A percentile compares a stretch with the other conserved stretches of the same genome.
phyloP scores from a whole-genome alignment of 2,113 vertebrate genomes.

The Cichladusa arquata region DNA sequence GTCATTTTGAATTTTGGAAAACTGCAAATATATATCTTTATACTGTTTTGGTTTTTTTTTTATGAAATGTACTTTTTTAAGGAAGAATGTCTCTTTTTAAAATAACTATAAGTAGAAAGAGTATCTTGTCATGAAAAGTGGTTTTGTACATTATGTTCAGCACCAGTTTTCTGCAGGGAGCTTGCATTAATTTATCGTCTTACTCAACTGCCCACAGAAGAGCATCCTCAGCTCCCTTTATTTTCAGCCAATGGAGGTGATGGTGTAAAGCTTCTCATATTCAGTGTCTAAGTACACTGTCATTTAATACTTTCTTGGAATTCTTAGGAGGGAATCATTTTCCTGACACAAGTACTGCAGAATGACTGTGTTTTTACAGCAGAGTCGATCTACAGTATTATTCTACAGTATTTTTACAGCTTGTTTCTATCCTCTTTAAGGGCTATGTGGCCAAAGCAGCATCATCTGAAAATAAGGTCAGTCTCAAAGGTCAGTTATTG shows the following conservation, averaged over 20 bases:
- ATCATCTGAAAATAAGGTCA: neutral
- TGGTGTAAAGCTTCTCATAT: neutral
- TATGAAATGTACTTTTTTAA: neutral
- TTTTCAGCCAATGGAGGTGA: neutral
- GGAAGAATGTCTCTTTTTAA: fast-evolving
- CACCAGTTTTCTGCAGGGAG: neutral
- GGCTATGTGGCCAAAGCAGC: neutral
- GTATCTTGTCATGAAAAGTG: neutral
- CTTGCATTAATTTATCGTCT: neutral
- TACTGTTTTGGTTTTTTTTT: neutral
- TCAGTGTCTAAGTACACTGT: neutral
- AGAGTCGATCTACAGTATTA: neutral
- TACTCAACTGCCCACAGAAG: neutral
- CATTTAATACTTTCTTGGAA: neutral
- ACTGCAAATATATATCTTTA: neutral
- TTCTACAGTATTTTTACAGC: neutral
- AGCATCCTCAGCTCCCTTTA: neutral
- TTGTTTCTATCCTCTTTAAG: neutral
- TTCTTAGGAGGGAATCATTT: neutral
- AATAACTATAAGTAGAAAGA: neutral
- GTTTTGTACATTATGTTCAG: neutral
- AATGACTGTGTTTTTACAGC: neutral
- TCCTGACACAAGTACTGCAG: neutral
- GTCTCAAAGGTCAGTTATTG: neutral
- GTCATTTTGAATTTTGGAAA: neutral